Conservation (phyloP, 1,140 invertebrate genomes). For the Nylanderia fulva region DNA sequence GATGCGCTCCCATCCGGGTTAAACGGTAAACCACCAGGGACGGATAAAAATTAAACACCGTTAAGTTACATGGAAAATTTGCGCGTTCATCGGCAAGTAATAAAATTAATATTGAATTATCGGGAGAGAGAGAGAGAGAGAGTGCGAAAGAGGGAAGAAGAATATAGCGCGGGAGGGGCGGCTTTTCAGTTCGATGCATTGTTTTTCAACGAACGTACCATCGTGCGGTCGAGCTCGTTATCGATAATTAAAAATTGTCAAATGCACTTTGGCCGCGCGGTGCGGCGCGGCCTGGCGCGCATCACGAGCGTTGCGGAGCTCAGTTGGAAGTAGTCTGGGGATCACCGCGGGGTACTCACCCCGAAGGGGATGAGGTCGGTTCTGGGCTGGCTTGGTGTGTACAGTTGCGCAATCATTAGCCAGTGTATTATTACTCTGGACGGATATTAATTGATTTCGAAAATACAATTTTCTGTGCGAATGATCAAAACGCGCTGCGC, state of each 20-base stretch:
- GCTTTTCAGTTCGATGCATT: constrained; percentile 69
- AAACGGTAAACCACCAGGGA: constrained; percentile 42
- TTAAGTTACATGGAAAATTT: constrained; percentile 48
- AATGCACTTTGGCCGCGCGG: constrained; percentile 79
- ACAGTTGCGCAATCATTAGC: constrained; percentile 81
- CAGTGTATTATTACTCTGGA: constrained; percentile 83
- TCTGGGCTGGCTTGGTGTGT: constrained; percentile 49
- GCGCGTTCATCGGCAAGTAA: constrained; percentile 61
- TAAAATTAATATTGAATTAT: constrained; percentile 63
- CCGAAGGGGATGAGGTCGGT: constrained; percentile 47
- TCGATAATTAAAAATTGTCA: constrained; percentile 85
- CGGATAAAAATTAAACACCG: constrained; percentile 44
- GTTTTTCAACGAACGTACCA: constrained; percentile 65
- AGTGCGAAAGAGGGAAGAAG: background rate
- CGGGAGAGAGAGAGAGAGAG: background rate
- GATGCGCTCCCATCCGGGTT: constrained; percentile 29
- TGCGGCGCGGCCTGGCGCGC: constrained; percentile 67
- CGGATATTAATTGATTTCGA: constrained; percentile 85
- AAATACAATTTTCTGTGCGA: constrained; percentile 85
- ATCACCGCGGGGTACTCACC: constrained; percentile 63
- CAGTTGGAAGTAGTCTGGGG: constrained; percentile 77
- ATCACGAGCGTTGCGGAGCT: constrained; percentile 73
- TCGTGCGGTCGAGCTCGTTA: constrained; percentile 73
- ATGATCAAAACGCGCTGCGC: constrained; percentile 82
- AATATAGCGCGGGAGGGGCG: background rate